Evolutionary conservation across 2,888 invertebrate species (phyloP).

Genomic region (Amblyjoppa fuscipennis): DNA sequence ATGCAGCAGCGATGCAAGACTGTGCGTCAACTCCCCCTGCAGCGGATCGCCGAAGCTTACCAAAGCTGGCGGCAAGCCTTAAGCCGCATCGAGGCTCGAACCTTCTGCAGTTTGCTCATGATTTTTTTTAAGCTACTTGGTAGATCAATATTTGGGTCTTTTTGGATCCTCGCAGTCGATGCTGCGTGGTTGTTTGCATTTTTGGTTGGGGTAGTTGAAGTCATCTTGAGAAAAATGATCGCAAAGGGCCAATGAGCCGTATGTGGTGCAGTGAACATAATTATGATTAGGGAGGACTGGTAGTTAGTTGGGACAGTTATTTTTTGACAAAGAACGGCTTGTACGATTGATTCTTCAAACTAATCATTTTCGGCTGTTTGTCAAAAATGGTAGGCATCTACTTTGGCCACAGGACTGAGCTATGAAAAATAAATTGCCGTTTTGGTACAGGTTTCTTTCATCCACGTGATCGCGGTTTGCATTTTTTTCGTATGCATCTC

Average conservation of each 20-base stretch:
- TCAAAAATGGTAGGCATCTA: background rate
- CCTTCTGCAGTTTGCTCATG: constrained; percentile 31
- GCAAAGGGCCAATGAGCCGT: background rate
- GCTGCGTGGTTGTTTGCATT: background rate
- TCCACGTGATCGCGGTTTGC: background rate
- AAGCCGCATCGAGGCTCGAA: constrained; percentile 80
- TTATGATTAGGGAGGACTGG: background rate
- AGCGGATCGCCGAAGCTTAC: constrained; percentile 75
- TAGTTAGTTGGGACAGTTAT: background rate
- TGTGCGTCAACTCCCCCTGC: constrained; percentile 31
- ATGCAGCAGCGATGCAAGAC: background rate
- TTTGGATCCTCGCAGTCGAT: background rate
- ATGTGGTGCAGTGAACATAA: background rate
- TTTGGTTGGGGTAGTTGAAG: background rate
- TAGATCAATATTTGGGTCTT: background rate
- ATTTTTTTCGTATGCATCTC: constrained; percentile 8
- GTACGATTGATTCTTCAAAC: constrained; percentile 55
- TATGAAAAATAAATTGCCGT: background rate
- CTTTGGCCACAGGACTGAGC: background rate
- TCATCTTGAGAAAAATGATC: background rate
- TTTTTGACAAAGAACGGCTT: background rate
- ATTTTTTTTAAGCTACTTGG: background rate
- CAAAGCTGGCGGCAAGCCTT: constrained; percentile 70
- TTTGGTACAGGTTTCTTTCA: constrained; percentile 8
- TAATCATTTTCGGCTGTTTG: constrained; percentile 37